phyloP scores from a whole-genome alignment of 2,888 invertebrate genomes.

The Kuschelorhynchus macadamiae region DNA sequence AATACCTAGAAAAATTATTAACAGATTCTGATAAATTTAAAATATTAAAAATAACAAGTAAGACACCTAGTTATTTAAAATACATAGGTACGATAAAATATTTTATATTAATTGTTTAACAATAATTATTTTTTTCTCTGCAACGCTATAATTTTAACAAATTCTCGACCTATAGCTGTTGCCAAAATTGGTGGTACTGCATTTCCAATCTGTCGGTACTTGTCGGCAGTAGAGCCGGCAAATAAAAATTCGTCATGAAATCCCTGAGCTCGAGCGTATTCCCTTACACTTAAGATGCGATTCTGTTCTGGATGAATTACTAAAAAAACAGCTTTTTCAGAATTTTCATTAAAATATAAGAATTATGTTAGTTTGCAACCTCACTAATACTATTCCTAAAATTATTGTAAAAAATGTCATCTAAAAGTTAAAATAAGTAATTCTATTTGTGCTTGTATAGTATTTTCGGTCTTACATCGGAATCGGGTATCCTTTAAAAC shows the following conservation, averaged over 20 bases:
- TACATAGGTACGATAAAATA: too few relatives aligned
- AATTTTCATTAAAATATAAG: background rate
- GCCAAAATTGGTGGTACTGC: slow-evolving; percentile 73
- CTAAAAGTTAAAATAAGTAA: background rate
- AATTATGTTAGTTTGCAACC: background rate
- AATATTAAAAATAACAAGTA: too few relatives aligned
- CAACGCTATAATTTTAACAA: slow-evolving; percentile 55
- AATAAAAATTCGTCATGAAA: slow-evolving; percentile 72
- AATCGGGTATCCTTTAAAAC: too few relatives aligned
- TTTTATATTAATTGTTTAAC: too few relatives aligned
- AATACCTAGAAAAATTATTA: too few relatives aligned
- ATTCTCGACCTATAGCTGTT: slow-evolving; percentile 70
- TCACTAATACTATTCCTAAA: background rate
- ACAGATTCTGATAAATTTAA: too few relatives aligned
- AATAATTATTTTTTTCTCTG: too few relatives aligned
- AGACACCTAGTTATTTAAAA: too few relatives aligned
- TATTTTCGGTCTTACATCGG: too few relatives aligned
- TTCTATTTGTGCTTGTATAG: background rate
- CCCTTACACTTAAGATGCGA: slow-evolving; percentile 71
- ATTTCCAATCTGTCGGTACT: slow-evolving; percentile 73
- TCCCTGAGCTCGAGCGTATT: slow-evolving; percentile 73
- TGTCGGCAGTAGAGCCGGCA: slow-evolving; percentile 68
- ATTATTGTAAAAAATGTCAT: background rate
- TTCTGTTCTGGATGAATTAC: slow-evolving; percentile 66
- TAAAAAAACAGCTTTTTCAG: slow-evolving; percentile 30